phyloP scores from a whole-genome alignment of 1,140 invertebrate species.

The Hydropsyche tenuis region DNA sequence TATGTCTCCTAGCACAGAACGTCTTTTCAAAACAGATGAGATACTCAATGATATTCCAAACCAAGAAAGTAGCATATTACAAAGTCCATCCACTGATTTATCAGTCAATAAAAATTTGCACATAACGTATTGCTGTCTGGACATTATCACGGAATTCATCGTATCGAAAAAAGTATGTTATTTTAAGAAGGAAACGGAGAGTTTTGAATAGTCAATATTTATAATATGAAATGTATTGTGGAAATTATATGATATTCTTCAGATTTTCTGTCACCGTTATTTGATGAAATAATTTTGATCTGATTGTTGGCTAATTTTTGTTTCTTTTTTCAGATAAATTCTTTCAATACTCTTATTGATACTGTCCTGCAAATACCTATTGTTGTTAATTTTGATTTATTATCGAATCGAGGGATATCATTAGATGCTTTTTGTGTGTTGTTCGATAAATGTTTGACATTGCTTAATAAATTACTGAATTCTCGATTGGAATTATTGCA shows the following conservation, averaged over 20 bases:
- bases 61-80: neutral
- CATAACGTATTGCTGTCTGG: constrained; percentile 33
- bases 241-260: too few species aligned
- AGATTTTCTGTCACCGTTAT: too few species aligned
- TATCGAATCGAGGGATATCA: constrained; percentile 6
- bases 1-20: neutral
- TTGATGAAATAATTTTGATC: too few species aligned
- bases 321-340: constrained; percentile 41
- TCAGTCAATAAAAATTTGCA: constrained; percentile 34
- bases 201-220: too few species aligned
- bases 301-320: neutral
- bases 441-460: constrained; percentile 35
- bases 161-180: constrained; percentile 42
- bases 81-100: neutral
- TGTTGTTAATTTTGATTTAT: constrained; percentile 33
- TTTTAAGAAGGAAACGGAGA: too few species aligned
- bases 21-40: neutral
- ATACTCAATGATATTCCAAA: neutral
- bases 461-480: constrained; percentile 35
- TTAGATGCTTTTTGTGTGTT: constrained; percentile 33
- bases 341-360: constrained; percentile 40
- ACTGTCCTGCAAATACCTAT: constrained; percentile 43
- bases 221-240: too few species aligned
- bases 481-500: constrained; percentile 42
- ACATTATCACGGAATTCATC: constrained; percentile 44